Base-by-base conservation (phyloP, 2,113 vertebrate species). In the Stigmatopora argus region DNA sequence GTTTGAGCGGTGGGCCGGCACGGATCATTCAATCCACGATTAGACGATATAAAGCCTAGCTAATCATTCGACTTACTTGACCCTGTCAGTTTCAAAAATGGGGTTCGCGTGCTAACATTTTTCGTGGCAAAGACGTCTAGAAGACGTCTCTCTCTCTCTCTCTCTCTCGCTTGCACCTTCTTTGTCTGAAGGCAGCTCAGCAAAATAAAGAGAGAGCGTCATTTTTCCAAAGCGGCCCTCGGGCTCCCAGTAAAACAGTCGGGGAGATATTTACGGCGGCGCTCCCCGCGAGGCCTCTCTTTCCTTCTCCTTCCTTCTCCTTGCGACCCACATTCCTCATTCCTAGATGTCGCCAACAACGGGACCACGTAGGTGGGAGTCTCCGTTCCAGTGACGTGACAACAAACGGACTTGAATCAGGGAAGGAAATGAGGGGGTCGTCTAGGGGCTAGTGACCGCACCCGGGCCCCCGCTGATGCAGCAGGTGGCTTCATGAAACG, bases 191-290 rank as follows among this genome's bases (percentile, higher is more conserved):
- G 59, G 62, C 58, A 69, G 53, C 66, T 73, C 59, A 45, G 64
- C 63, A 70, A 69, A 74, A 72, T 35, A 55, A 45, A 55, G 66
- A 35, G 26, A 51, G 45, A 60, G 31, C 21, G 38, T 53, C 41
- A 66, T 69, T 68, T 81, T 74, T 59, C 41, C 57, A 67, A 78
- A 79, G 65, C 65, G 67, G 63, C 74, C 80, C 78, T 72, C 53
- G 0, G 78, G 81, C 75, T 72, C 46, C 69, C 78, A 78, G 81
- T 81, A 83, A 85, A 75, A 72, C 69, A 59, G 52, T 7, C 69
- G 67, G 62, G 55, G 26, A 63, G 77, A 83, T 81, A 84, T 86
- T 84, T 87, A 84, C 73, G 81, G 79, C 62, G 2, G n/a, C n/a
- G n/a, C 65, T 77, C 67, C 74, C 78, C 66, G 59, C 75, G 70